Conservation (phyloP, 1,140 invertebrate species). For the Aleiodes sp. region DNA sequence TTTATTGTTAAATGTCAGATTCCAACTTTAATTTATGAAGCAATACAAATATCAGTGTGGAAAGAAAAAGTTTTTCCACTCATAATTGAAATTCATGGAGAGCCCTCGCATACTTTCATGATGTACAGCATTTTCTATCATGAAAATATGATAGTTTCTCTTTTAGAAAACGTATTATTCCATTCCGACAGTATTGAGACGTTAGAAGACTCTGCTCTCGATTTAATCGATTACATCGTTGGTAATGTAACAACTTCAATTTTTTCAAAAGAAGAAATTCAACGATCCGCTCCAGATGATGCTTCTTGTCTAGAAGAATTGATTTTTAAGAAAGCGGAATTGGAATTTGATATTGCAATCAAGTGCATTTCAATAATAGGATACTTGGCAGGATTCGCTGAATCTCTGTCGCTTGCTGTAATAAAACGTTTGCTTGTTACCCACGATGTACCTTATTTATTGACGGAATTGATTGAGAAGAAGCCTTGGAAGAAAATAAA, state of each 20-base stretch:
- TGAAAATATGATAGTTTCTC: slow-evolving; percentile 73
- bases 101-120: slow-evolving; percentile 75
- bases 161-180: slow-evolving; percentile 79
- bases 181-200: slow-evolving; percentile 77
- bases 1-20: slow-evolving; percentile 63
- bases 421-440: slow-evolving; percentile 71
- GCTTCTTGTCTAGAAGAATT: slow-evolving; percentile 68
- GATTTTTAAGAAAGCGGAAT: slow-evolving; percentile 70
- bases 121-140: slow-evolving; percentile 80
- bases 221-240: slow-evolving; percentile 79
- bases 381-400: slow-evolving; percentile 67
- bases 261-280: slow-evolving; percentile 61
- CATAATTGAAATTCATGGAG: slow-evolving; percentile 72
- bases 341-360: slow-evolving; percentile 78
- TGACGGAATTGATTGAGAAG: slow-evolving; percentile 52
- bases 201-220: slow-evolving; percentile 74
- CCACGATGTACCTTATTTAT: slow-evolving; percentile 78
- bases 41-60: slow-evolving; percentile 81
- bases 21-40: slow-evolving; percentile 76
- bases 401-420: slow-evolving; percentile 71
- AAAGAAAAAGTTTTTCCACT: slow-evolving; percentile 77
- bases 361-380: slow-evolving; percentile 76
- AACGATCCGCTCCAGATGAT: slow-evolving; percentile 31
- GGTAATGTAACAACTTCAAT: slow-evolving; percentile 67
- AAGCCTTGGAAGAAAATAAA: slow-evolving; percentile 26